Evolutionary conservation across 2,888 invertebrate genomes (phyloP).

Genomic region (Rhodophaea formosa): DNA sequence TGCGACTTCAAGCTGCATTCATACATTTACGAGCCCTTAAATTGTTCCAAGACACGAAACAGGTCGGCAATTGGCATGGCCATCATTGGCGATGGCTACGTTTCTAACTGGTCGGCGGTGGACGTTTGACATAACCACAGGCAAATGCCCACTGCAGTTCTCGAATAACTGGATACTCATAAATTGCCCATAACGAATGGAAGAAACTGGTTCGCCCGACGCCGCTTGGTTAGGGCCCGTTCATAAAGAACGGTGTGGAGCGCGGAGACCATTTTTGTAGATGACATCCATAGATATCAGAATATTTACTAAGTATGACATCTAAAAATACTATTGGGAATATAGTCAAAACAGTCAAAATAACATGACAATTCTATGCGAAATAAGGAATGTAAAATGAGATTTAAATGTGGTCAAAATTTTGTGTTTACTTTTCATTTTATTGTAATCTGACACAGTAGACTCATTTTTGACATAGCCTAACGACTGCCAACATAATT

Average conservation of each 20-base stretch:
- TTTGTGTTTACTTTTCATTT: no score
- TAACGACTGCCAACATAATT: no score
- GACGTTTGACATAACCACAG: constrained; percentile 49
- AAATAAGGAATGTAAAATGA: no score
- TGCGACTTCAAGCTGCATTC: not conserved
- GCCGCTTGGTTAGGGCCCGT: not conserved
- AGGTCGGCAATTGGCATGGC: not conserved
- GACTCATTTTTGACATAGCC: no score
- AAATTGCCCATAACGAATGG: constrained; percentile 16
- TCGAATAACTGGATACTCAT: constrained; percentile 40
- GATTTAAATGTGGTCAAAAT: no score
- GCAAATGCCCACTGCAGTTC: constrained; percentile 34
- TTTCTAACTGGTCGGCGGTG: constrained; percentile 58
- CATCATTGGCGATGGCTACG: constrained; percentile 31
- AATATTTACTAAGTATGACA: no score
- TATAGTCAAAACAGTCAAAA: no score
- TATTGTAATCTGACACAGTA: no score
- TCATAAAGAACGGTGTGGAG: not conserved
- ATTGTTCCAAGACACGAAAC: constrained; percentile 15
- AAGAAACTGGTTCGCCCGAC: constrained; percentile 8
- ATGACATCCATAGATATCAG: no score
- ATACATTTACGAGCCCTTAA: not conserved
- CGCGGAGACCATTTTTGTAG: no score
- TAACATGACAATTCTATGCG: no score
- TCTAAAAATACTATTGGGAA: no score